Evolutionary conservation across 2,888 invertebrate genomes (phyloP), one percentile per base, ranked within the genome.

Genomic region (Cantharis nigra): DNA sequence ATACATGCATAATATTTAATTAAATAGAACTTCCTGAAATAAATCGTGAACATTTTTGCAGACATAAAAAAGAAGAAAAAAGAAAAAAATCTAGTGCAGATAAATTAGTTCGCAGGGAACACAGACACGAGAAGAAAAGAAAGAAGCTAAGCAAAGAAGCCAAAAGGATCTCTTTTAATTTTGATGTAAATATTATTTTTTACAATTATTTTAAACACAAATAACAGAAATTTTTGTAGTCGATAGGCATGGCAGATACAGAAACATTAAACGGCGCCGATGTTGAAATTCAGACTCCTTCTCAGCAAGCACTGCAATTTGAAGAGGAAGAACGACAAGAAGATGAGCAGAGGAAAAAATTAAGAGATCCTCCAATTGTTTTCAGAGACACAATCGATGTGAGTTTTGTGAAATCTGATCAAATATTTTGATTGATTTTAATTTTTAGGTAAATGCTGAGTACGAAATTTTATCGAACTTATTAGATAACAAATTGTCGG

Each of bases 351-450:
- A 91, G 92, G 84, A 93, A 93, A 88, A 92, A 92, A 83, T 90
- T 90, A 78, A 90, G 94, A 73, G 95, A 96, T 86, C 96, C 96
- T 71, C 95, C 96, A 64, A 93, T 96, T 84, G 93, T 96, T 63
- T 96, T 92, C 88, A 92, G 91, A 83, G 94, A 94, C 85, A 81
- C 87, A 13, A 89, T 95, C 81, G 94, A 95, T 86, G 94, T 94
- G 86, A 92, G 69, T 28, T 62, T 64, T 64, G 4, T 11, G 11
- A 9, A 64, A 64, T 4, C 10, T 23, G 26, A 9, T 67, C n/a
- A 67, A 67, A 23, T 23, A 67, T n/a, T 49, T n/a, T 49, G 7
- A 49, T 49, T 49, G 9, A 23, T 74, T 78, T 16, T 64, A 63
- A 71, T 72, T 83, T 85, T 2, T 87, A 94, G 94, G 91, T 93